Conservation (phyloP, 92 coral and sea anemone species). For the Palythoa grandiflora region DNA sequence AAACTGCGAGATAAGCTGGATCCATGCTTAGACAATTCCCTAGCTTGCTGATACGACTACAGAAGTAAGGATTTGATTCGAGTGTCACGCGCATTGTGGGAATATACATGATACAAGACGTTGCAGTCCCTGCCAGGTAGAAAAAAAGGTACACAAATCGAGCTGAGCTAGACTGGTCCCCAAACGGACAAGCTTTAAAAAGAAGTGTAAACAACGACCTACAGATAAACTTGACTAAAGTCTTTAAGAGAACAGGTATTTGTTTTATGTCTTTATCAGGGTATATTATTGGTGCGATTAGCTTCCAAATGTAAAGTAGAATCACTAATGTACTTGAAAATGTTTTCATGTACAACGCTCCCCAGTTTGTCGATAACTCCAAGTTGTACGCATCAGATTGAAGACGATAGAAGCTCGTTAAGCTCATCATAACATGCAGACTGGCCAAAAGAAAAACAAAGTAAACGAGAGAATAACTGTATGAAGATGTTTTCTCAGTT, state of each 20-base stretch:
- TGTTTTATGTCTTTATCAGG: conserved; percentile 70
- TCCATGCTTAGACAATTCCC: conserved; percentile 96
- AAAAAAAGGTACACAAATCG: conserved; percentile 84
- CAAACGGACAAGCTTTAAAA: conserved; percentile 78
- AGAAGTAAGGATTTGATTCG: conserved; percentile 82
- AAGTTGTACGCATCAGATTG: conserved; percentile 32
- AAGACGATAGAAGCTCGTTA: conserved; percentile 64
- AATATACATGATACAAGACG: conserved; percentile 78
- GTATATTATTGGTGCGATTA: conserved; percentile 73
- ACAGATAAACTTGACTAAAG: conserved; percentile 70
- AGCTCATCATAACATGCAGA: conserved; percentile 64
- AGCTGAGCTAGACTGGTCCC: conserved; percentile 82
- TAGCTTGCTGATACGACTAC: conserved; percentile 75
- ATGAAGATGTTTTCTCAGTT: neutral
- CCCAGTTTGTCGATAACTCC: conserved; percentile 63
- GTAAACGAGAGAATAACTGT: conserved; percentile 61
- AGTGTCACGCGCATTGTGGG: conserved; percentile 81
- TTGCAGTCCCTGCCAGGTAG: conserved; percentile 77
- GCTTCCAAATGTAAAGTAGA: conserved; percentile 75
- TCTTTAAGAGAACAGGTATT: conserved; percentile 63
- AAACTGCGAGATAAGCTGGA: conserved; percentile 97
- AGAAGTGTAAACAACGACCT: conserved; percentile 67
- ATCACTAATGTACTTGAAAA: conserved; percentile 59
- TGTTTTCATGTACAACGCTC: conserved; percentile 73
- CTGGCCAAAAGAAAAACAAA: conserved; percentile 59